These are phyloP conservation scores for Borostomias antarcticus DNA, from an alignment of 2,797 vertebrate genomes.

Conservation along the genomic window DNA sequence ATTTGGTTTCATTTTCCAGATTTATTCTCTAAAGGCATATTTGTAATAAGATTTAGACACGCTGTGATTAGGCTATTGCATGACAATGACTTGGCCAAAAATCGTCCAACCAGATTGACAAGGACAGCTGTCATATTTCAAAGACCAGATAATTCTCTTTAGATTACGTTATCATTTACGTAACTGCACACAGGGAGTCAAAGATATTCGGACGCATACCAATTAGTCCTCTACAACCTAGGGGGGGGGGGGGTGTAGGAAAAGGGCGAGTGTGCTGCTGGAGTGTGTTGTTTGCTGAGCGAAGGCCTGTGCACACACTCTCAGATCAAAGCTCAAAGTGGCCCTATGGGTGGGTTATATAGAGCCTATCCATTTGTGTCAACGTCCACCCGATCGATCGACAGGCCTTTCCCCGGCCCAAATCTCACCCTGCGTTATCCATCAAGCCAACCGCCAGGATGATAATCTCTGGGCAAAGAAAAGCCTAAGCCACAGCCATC, in stretches of 20 bases:
- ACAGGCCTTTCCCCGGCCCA: conserved; percentile 12
- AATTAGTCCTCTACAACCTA: not conserved
- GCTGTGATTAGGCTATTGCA: not conserved
- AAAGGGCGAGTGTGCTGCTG: not conserved
- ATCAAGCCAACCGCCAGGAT: not conserved
- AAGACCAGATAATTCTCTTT: not conserved
- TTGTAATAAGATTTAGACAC: not conserved
- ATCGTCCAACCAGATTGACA: not conserved
- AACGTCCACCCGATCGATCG: not conserved
- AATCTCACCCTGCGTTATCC: conserved; percentile 2
- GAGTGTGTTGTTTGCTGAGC: not conserved
- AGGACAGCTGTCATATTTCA: too few relatives aligned
- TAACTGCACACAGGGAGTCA: not conserved
- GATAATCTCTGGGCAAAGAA: conserved; percentile 33
- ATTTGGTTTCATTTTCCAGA: not conserved
- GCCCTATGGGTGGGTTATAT: too few relatives aligned
- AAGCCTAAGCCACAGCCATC: conserved; percentile 20
- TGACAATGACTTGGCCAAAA: not conserved
- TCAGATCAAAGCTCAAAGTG: not conserved
- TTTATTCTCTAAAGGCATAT: not conserved
- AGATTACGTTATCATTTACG: not conserved
- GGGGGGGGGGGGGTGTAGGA: not conserved
- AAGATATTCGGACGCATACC: not conserved
- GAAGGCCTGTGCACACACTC: not conserved
- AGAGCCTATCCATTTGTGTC: not conserved